These are phyloP conservation scores for Drosophila carrolli DNA, from an alignment of 1,140 invertebrate species.

Conservation along the genomic window DNA sequence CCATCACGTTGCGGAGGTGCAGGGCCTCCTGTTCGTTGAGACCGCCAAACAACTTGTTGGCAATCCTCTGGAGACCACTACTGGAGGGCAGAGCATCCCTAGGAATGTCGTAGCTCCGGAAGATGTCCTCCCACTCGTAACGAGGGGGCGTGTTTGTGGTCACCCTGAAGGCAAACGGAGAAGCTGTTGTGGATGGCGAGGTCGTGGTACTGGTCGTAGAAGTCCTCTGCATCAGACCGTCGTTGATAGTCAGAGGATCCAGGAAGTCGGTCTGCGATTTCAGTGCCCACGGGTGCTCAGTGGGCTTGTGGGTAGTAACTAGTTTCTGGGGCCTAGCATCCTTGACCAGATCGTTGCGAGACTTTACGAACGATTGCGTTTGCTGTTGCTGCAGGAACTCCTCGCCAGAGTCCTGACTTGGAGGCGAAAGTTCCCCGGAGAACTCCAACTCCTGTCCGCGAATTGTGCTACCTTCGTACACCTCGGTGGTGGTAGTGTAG, in stretches of 20 bases:
- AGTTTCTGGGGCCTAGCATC: slow-evolving; percentile 63
- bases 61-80: slow-evolving; percentile 87
- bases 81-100: slow-evolving; percentile 72
- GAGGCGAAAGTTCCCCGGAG: slow-evolving; percentile 65
- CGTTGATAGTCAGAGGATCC: slow-evolving; percentile 90
- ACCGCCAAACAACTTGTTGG: slow-evolving; percentile 90
- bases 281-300: slow-evolving; percentile 77
- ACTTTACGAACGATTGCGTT: slow-evolving; percentile 81
- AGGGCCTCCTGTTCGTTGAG: slow-evolving; percentile 90
- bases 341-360: slow-evolving; percentile 70
- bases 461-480: slow-evolving; percentile 63
- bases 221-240: slow-evolving; percentile 85
- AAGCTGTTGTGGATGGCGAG: slow-evolving; percentile 42
- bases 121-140: slow-evolving; percentile 77
- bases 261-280: slow-evolving; percentile 84
- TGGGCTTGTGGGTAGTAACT: slow-evolving; percentile 80
- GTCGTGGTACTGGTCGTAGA: slow-evolving; percentile 55
- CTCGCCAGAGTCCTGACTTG: slow-evolving; percentile 69
- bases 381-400: slow-evolving; percentile 79
- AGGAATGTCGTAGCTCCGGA: slow-evolving; percentile 76
- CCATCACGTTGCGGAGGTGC: slow-evolving; percentile 91
- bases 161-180: slow-evolving; percentile 58
- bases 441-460: slow-evolving; percentile 63
- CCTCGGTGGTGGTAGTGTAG: slow-evolving; percentile 62
- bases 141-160: slow-evolving; percentile 27